Conservation (phyloP, 2,888 invertebrate genomes). For the Acanthosoma haemorrhoidale region DNA sequence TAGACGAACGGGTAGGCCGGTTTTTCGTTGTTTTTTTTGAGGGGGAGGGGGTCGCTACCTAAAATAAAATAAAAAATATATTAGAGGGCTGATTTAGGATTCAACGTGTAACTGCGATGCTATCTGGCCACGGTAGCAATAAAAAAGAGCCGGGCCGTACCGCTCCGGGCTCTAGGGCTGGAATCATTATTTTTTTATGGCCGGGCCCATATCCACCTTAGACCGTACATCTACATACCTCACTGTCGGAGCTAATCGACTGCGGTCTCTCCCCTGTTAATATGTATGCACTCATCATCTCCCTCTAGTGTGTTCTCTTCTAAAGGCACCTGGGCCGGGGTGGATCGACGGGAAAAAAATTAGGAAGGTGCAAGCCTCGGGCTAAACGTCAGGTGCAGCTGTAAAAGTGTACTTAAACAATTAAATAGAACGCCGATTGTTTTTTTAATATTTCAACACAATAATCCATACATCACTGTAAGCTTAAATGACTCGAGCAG, state of each 20-base stretch:
- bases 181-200: not conserved
- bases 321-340: not conserved
- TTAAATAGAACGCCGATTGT: too few species aligned
- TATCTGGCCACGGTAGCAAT: slow-evolving; percentile 1
- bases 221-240: slow-evolving; percentile 10
- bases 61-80: slow-evolving; percentile 14
- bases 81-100: slow-evolving; percentile 5
- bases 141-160: slow-evolving; percentile 8
- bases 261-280: not conserved
- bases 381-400: too few species aligned
- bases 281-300: not conserved
- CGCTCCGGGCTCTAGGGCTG: not conserved
- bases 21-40: not conserved
- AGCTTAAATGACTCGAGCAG: too few species aligned
- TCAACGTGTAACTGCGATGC: slow-evolving; percentile 1
- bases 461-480: too few species aligned
- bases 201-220: too few species aligned
- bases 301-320: too few species aligned
- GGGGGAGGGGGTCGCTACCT: not conserved
- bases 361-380: too few species aligned
- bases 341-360: too few species aligned
- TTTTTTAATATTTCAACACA: too few species aligned
- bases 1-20: not conserved
- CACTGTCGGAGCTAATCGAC: slow-evolving; percentile 4
- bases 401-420: too few species aligned